phyloP scores from a whole-genome alignment of 2,888 invertebrate species.

The Cephus nigrinus region DNA sequence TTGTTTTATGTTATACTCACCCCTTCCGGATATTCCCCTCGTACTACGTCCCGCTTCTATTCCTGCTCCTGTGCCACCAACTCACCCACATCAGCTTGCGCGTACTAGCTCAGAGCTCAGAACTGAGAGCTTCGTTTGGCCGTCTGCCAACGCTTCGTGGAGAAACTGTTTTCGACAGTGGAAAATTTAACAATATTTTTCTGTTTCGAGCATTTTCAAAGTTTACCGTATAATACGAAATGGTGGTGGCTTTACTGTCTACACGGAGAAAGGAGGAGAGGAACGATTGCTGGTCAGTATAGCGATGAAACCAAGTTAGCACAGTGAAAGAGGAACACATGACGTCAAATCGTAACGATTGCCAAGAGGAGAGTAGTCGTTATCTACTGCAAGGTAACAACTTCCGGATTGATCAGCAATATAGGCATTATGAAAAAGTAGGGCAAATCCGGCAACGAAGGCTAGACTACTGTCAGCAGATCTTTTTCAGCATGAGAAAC shows the following conservation, averaged over 20 bases:
- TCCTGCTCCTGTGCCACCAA: constrained; percentile 4
- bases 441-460: too few relatives aligned
- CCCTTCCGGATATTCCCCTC: constrained; percentile 17
- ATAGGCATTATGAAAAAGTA: too few relatives aligned
- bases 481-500: too few relatives aligned
- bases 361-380: too few relatives aligned
- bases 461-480: too few relatives aligned
- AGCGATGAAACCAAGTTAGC: too few relatives aligned
- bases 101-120: background rate
- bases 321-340: too few relatives aligned
- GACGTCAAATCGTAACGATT: too few relatives aligned
- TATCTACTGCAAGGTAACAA: too few relatives aligned
- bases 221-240: background rate
- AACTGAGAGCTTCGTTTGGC: constrained; percentile 53
- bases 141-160: constrained; percentile 48
- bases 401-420: too few relatives aligned
- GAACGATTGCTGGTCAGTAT: background rate
- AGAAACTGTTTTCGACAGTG: constrained; percentile 57
- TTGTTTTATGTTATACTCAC: constrained; percentile 51
- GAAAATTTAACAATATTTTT: constrained; percentile 49
- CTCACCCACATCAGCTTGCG: background rate
- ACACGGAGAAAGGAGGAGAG: background rate
- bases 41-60: constrained; percentile 15
- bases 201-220: constrained; percentile 20
- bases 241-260: background rate